Evolutionary conservation across 2,797 vertebrate genomes (phyloP).

Genomic region (Anableps anableps): DNA sequence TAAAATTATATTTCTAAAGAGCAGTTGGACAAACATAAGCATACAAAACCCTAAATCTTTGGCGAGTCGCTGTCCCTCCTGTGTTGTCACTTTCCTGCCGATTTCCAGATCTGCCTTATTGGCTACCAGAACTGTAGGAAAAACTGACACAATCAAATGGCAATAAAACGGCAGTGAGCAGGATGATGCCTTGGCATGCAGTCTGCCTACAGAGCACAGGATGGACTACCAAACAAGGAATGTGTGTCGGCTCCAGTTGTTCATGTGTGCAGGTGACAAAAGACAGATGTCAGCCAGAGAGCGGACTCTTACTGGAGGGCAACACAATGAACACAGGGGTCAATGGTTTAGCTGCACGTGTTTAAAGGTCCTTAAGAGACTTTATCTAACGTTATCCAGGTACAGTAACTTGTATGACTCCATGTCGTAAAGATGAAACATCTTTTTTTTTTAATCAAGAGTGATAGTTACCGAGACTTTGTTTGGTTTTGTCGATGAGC

Average conservation of each 20-base stretch:
- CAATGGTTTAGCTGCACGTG: slow-evolving; percentile 9
- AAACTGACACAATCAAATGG: slow-evolving; percentile 59
- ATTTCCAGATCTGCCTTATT: slow-evolving; percentile 82
- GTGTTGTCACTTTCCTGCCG: slow-evolving; percentile 77
- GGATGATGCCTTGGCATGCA: slow-evolving; percentile 14
- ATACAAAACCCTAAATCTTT: slow-evolving; percentile 74
- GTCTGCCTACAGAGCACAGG: slow-evolving; percentile 19
- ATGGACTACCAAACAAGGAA: slow-evolving; percentile 47
- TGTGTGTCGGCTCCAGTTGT: slow-evolving; percentile 4
- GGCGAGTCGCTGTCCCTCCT: slow-evolving; percentile 79
- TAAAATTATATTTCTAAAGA: background rate
- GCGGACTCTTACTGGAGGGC: slow-evolving; percentile 37
- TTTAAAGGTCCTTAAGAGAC: background rate
- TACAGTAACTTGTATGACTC: background rate
- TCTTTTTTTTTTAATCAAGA: background rate
- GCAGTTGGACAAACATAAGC: background rate
- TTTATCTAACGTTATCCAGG: background rate
- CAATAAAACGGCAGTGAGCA: slow-evolving; percentile 22
- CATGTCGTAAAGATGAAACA: background rate
- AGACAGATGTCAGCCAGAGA: slow-evolving; percentile 47
- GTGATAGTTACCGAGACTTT: slow-evolving; percentile 70
- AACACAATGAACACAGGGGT: slow-evolving; percentile 36
- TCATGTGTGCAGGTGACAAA: slow-evolving; percentile 49
- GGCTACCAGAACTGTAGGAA: slow-evolving; percentile 79
- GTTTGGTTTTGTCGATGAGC: slow-evolving; percentile 80